Evolutionary conservation across 2,113 vertebrate genomes (phyloP).

Genomic region (Lanius ludovicianus): DNA sequence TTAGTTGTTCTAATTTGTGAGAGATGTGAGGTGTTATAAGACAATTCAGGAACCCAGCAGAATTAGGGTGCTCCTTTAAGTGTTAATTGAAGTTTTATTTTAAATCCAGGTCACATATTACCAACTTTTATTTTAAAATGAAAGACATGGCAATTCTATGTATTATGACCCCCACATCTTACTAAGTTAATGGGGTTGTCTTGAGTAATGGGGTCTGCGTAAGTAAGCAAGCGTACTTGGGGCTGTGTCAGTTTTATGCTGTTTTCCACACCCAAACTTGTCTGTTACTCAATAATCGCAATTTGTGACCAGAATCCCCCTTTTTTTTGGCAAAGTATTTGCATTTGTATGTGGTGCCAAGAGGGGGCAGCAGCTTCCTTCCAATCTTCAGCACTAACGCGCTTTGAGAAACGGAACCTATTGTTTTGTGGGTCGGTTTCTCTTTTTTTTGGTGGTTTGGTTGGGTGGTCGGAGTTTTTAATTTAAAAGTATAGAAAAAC

Average conservation of each 20-base stretch:
- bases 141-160: neutral
- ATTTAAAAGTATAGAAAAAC: neutral
- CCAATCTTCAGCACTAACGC: neutral
- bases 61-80: neutral
- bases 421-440: neutral
- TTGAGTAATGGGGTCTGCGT: neutral
- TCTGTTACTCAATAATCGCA: neutral
- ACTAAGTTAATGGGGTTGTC: neutral
- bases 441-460: neutral
- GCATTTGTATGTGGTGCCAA: conserved; percentile 5
- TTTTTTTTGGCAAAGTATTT: neutral
- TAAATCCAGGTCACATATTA: neutral
- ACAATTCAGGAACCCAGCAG: neutral
- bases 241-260: neutral
- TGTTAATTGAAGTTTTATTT: neutral
- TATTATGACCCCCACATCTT: neutral
- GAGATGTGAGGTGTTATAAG: neutral
- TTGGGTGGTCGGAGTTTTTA: neutral
- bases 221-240: neutral
- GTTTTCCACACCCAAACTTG: neutral
- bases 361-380: conserved; percentile 66
- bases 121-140: neutral
- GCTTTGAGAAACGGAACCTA: neutral
- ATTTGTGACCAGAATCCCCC: neutral
- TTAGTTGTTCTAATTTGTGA: neutral